Evolutionary conservation across 2,888 invertebrate species (phyloP), one percentile per base, ranked within the genome.

Genomic region (Caenorhabditis angaria): DNA sequence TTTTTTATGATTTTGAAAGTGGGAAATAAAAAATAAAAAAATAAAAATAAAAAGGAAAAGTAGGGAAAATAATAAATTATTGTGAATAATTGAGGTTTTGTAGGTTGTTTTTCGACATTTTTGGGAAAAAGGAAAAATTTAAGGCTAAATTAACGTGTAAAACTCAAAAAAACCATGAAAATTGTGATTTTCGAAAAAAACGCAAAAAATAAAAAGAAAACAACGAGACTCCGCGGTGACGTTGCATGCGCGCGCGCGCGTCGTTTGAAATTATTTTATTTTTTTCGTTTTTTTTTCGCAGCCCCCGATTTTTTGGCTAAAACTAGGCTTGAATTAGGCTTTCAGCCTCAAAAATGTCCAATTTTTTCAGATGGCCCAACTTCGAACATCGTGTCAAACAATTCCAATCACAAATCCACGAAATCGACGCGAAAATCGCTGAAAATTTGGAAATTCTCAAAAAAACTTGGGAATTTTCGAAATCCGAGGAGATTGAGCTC

Each of bases 381-480:
- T 70, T 70, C 65, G 69, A 70, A 47, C 24, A 53, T n/a, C 50
- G 58, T 35, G 69, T 65, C 53, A 70, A 63, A 56, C 65, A 70
- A 14, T 55, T 70, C 22, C 70, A 70, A 35, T 2, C 8, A 24
- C 62, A 70, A 60, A 70, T 70, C 14, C 55, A 14, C 0, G 50
- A 62, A 56, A 62, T 70, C 59, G 65, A 66, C 24, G 50, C 50
- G 18, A 35, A 54, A 22, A 66, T 70, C 29, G 50, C 25, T 5
- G 62, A 63, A 20, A 70, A 66, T 41, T 29, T 55, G n/a, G 51
- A 56, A 51, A 62, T n/a, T n/a, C n/a, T n/a, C n/a, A n/a, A n/a
- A n/a, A n/a, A n/a, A n/a, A n/a, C n/a, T n/a, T n/a, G n/a, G n/a
- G n/a, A n/a, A n/a, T n/a, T n/a, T n/a, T n/a, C n/a, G n/a, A 70